Base-by-base conservation (phyloP, 2,113 vertebrate genomes). In the Otis tarda region DNA sequence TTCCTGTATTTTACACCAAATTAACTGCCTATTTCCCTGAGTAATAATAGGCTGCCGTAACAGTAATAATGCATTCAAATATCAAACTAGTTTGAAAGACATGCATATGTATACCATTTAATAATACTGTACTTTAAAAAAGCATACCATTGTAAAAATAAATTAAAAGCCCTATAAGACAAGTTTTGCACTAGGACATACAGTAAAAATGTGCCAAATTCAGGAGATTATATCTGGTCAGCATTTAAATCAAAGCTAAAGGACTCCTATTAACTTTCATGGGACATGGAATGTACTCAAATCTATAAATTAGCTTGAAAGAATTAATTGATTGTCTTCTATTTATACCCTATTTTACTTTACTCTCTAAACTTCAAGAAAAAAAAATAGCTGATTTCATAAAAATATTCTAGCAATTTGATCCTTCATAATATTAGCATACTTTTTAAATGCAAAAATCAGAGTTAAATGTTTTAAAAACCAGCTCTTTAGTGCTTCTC, bases 361-460 rank as follows among this genome's bases (percentile, higher is more conserved):
- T 71, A 30, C 55, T 55, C 7, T 25, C 22, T 23, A 91, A 95
- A 93, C 49, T 87, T 89, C 60, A 63, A 79, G 24, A 13, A 52
- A 84, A 52, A 84, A 83, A 90, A 64, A 67, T 12, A 76, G 56
- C 83, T 60, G 56, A 84, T 78, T 94, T 92, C 24, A 45, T 71
- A 94, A 64, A 88, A 92, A 81, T 89, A 94, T 95, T 89, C 64
- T 15, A 49, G 24, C 45, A 96, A 90, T 94, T 94, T 81, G 43
- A 90, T 94, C 89, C 39, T 67, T 92, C 50, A 14, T 10, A 19
- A 41, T 45, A 95, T 96, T 96, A 97, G 56, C 95, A 97, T 97
- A 90, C 88, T 78, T 96, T 94, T 94, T 89, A 95, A 96, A 95
- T 96, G 95, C 61, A 96, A 96, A 96, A 97, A 94, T 75, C 56